phyloP scores from a whole-genome alignment of 2,113 vertebrate species.

The Brachyistius frenatus region DNA sequence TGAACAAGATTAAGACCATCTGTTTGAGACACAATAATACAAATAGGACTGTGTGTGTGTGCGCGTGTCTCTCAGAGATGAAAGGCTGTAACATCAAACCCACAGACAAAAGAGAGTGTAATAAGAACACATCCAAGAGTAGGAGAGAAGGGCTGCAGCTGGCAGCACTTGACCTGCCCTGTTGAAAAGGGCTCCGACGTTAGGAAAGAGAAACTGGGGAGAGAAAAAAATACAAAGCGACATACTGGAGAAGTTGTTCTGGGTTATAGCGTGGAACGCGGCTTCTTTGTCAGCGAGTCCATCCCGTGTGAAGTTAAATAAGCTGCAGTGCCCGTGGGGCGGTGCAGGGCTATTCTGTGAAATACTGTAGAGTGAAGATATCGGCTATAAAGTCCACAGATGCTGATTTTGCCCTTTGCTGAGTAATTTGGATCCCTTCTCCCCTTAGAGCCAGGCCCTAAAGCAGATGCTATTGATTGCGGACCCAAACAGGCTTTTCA shows the following conservation, averaged over 20 bases:
- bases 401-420: constrained; percentile 37
- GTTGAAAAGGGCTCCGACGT: constrained; percentile 35
- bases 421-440: constrained; percentile 27
- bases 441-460: not conserved
- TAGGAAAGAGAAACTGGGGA: not conserved
- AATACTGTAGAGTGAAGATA: not conserved
- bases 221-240: constrained; percentile 12
- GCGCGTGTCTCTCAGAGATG: constrained; percentile 42
- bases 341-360: constrained; percentile 4
- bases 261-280: constrained; percentile 8
- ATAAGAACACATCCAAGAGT: constrained; percentile 48
- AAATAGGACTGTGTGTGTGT: constrained; percentile 5
- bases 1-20: constrained; percentile 2
- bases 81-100: constrained; percentile 70
- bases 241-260: constrained; percentile 7
- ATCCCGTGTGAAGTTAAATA: constrained; percentile 6
- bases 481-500: constrained; percentile 59
- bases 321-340: not conserved
- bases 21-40: constrained; percentile 28
- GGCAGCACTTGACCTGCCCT: constrained; percentile 35
- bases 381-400: constrained; percentile 25
- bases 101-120: constrained; percentile 40
- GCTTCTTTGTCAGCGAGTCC: not conserved
- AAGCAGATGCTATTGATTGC: constrained; percentile 32
- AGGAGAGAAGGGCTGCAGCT: constrained; percentile 48